Percentiles rank a stretch among this genome's conserved stretches.
Evolutionary conservation across 2,797 vertebrate species (phyloP).

Genomic region (Choloepus didactylus): DNA sequence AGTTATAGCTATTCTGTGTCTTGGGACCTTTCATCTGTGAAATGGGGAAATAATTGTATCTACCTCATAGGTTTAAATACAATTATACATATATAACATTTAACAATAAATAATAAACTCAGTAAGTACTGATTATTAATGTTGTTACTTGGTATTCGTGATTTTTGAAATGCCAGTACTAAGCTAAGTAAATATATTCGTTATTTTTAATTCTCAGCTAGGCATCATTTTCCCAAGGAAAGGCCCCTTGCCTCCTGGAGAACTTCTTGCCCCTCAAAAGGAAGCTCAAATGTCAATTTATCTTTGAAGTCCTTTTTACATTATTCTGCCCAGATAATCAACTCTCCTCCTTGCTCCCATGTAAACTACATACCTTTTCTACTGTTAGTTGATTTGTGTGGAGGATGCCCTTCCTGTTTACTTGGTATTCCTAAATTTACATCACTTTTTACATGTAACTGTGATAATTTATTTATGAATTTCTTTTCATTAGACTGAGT

Average conservation of each 20-base stretch:
- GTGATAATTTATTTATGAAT: neutral
- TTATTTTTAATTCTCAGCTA: slow-evolving; percentile 44
- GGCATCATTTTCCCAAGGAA: neutral
- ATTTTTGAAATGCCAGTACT: neutral
- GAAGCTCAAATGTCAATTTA: neutral
- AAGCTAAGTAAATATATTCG: neutral
- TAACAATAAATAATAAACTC: neutral
- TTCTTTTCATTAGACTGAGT: neutral
- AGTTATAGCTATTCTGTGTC: neutral
- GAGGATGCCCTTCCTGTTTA: neutral
- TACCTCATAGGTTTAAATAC: neutral
- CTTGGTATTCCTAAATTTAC: neutral
- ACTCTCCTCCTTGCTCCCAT: no score
- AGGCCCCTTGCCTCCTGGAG: neutral
- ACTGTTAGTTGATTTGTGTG: neutral
- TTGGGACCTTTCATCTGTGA: neutral
- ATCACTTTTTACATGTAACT: neutral
- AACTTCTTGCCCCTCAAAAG: neutral
- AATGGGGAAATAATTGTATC: neutral
- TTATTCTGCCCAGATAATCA: neutral
- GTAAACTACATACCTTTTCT: neutral
- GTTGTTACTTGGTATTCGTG: neutral
- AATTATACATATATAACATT: neutral
- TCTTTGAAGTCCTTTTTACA: neutral
- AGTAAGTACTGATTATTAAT: neutral